Percentiles rank a stretch among this genome's conserved stretches.
Conservation (phyloP, 2,797 vertebrate species). For the Chloroceryle inda region DNA sequence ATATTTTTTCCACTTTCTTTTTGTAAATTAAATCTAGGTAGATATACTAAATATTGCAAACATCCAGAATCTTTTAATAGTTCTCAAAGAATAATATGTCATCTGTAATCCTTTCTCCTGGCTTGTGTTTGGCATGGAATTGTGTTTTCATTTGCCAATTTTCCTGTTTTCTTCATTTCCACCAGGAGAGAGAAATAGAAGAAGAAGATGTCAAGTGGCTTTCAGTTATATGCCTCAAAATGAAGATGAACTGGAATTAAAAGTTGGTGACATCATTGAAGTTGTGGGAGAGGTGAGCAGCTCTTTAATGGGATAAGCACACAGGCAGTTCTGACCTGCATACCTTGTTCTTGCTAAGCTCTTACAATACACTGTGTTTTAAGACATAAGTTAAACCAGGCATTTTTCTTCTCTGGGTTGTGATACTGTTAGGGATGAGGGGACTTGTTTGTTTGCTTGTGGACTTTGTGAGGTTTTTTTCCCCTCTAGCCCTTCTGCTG, state of each 20-base stretch:
- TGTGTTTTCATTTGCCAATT: slow-evolving; percentile 33
- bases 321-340: neutral
- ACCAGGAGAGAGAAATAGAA: slow-evolving; percentile 90
- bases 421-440: neutral
- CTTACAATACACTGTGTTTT: neutral
- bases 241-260: slow-evolving; percentile 95
- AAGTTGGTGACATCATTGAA: slow-evolving; percentile 96
- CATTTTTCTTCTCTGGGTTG: neutral
- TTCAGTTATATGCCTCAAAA: slow-evolving; percentile 98
- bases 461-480: neutral
- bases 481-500: neutral
- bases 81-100: slow-evolving; percentile 24
- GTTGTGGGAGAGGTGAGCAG: slow-evolving; percentile 91
- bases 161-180: slow-evolving; percentile 36
- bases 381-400: neutral
- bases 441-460: neutral
- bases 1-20: slow-evolving; percentile 24
- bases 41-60: neutral
- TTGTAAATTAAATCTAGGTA: neutral
- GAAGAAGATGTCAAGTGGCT: slow-evolving; percentile 93
- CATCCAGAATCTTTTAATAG: neutral
- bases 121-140: slow-evolving; percentile 37
- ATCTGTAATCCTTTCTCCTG: slow-evolving; percentile 15
- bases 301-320: neutral
- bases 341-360: neutral